phyloP scores from a whole-genome alignment of 1,140 invertebrate species.

The Sminthurides bifidus region DNA sequence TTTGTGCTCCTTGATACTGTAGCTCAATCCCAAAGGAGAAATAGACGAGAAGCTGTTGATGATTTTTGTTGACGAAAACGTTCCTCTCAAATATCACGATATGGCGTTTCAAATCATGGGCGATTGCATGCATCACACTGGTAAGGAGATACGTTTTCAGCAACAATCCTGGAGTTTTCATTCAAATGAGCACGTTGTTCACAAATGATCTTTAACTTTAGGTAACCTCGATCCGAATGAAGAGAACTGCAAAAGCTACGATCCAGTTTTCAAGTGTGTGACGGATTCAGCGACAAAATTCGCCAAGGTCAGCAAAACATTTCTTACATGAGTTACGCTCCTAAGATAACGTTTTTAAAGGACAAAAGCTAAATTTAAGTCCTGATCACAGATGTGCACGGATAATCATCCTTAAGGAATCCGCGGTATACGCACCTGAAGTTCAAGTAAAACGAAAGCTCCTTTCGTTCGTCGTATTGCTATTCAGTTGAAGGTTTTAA shows the following conservation, averaged over 20 bases:
- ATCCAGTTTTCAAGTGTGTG: constrained; percentile 1
- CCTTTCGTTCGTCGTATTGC: too few relatives aligned
- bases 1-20: not conserved
- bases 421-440: too few relatives aligned
- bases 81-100: not conserved
- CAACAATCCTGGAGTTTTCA: too few relatives aligned
- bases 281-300: constrained; percentile 1
- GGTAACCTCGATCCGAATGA: not conserved
- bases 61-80: not conserved
- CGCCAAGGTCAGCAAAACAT: too few relatives aligned
- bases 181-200: too few relatives aligned
- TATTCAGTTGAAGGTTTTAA: too few relatives aligned
- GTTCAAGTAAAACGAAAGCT: too few relatives aligned
- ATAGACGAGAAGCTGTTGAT: constrained; percentile 4
- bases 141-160: not conserved
- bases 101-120: not conserved
- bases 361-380: too few relatives aligned
- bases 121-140: not conserved
- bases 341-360: too few relatives aligned
- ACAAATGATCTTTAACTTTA: not conserved
- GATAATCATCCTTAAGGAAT: too few relatives aligned
- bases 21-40: not conserved
- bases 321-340: too few relatives aligned
- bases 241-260: constrained; percentile 1
- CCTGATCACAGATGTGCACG: too few relatives aligned